phyloP scores from a whole-genome alignment of 2,888 invertebrate genomes.

The Stratiomys singularior region DNA sequence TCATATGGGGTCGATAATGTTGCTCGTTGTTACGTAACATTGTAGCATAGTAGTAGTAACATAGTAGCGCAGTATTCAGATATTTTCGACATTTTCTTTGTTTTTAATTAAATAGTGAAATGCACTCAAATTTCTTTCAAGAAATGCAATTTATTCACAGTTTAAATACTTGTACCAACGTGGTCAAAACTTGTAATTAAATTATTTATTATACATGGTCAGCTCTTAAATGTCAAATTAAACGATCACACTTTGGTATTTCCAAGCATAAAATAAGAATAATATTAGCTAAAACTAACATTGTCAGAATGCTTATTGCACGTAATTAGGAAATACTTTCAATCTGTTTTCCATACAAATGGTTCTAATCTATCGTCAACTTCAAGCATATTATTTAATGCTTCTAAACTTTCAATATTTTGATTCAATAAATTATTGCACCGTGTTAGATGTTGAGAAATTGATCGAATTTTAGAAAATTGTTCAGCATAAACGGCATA shows the following conservation, averaged over 20 bases:
- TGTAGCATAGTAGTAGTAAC: no score
- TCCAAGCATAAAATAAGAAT: neutral
- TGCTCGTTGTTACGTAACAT: no score
- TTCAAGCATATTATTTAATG: constrained; percentile 84
- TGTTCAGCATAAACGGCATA: constrained; percentile 89
- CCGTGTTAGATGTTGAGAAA: constrained; percentile 82
- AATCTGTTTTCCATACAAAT: constrained; percentile 87
- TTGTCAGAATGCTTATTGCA: neutral
- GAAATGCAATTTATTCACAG: no score
- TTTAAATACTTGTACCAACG: no score
- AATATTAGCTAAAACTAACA: neutral
- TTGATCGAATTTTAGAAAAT: constrained; percentile 82
- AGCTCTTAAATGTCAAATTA: neutral
- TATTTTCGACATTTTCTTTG: no score
- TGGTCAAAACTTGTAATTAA: no score
- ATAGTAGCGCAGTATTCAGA: no score
- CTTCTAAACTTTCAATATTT: constrained; percentile 85
- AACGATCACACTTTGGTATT: neutral
- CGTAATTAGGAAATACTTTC: constrained; percentile 49
- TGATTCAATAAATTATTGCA: constrained; percentile 86
- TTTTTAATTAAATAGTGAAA: no score
- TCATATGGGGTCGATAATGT: no score
- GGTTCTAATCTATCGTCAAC: constrained; percentile 85
- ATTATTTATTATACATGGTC: neutral
- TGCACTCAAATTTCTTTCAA: no score